Evolutionary conservation across 2,888 invertebrate species (phyloP).

Genomic region (Emesis furor): DNA sequence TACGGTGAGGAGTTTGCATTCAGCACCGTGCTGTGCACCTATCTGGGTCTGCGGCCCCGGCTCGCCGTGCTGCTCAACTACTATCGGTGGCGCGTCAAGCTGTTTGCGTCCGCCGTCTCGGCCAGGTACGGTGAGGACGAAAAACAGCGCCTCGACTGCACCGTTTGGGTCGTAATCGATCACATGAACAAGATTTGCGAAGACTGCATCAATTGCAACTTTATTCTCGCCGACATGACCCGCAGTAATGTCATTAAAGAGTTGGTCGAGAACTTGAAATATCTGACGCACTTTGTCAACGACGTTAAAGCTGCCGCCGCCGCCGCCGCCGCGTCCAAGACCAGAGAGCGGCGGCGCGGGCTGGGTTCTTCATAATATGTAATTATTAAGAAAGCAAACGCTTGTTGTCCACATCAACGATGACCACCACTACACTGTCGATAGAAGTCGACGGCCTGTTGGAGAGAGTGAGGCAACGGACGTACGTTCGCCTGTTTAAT

Average conservation of each 20-base stretch:
- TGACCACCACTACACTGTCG: slow-evolving; percentile 11
- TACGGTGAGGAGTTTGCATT: background rate
- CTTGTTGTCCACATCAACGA: background rate
- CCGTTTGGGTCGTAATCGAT: slow-evolving; percentile 16
- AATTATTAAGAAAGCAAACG: too few species aligned
- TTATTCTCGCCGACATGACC: slow-evolving; percentile 20
- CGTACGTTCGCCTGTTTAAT: slow-evolving; percentile 11
- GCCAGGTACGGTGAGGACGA: slow-evolving; percentile 19
- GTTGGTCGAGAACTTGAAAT: slow-evolving; percentile 17
- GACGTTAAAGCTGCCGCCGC: slow-evolving; percentile 6
- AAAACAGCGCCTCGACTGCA: slow-evolving; percentile 3
- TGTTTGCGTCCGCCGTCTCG: slow-evolving; percentile 23
- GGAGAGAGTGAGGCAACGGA: slow-evolving; percentile 24
- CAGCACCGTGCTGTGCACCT: too few species aligned
- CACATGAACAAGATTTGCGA: slow-evolving; percentile 31
- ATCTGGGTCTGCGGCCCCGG: slow-evolving; percentile 18
- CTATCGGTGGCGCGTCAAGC: slow-evolving; percentile 27
- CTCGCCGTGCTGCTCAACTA: slow-evolving; percentile 33
- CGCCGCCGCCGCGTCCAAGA: background rate
- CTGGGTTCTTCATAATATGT: background rate
- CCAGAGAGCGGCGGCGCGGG: too few species aligned
- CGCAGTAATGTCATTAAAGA: slow-evolving; percentile 8
- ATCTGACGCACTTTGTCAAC: slow-evolving; percentile 12
- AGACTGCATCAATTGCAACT: slow-evolving; percentile 28
- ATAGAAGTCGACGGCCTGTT: slow-evolving; percentile 24